phyloP scores from a whole-genome alignment of 2,113 vertebrate genomes.

The Empidonax traillii region DNA sequence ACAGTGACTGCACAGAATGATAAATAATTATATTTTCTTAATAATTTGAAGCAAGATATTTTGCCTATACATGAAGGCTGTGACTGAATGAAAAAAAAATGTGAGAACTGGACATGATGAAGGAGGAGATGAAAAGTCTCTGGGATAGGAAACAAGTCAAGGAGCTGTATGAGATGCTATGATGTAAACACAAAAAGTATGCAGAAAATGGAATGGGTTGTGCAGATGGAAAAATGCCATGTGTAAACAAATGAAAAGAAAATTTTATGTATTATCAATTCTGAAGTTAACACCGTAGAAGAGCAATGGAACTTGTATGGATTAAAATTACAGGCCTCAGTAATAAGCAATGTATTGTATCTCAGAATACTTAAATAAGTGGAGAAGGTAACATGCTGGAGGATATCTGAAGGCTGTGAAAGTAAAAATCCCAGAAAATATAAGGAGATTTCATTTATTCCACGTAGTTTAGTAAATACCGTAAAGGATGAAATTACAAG shows the following conservation, averaged over 20 bases:
- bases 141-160: neutral
- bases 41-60: neutral
- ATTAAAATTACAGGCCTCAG: neutral
- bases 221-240: neutral
- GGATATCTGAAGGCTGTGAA: neutral
- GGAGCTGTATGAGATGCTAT: neutral
- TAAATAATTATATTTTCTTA: neutral
- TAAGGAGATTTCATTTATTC: neutral
- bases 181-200: neutral
- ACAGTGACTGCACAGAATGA: neutral
- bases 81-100: neutral
- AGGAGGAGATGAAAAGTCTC: neutral
- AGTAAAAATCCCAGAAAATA: neutral
- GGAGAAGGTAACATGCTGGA: neutral
- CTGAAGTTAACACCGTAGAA: neutral
- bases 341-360: neutral
- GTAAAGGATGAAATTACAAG: neutral
- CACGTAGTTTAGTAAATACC: neutral
- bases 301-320: neutral
- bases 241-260: too few relatives aligned
- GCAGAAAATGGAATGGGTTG: neutral
- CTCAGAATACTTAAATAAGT: neutral
- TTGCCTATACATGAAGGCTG: neutral
- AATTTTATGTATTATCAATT: too few relatives aligned
- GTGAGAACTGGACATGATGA: neutral